phyloP scores from a whole-genome alignment of 2,797 vertebrate species.

The Sardinella longiceps region DNA sequence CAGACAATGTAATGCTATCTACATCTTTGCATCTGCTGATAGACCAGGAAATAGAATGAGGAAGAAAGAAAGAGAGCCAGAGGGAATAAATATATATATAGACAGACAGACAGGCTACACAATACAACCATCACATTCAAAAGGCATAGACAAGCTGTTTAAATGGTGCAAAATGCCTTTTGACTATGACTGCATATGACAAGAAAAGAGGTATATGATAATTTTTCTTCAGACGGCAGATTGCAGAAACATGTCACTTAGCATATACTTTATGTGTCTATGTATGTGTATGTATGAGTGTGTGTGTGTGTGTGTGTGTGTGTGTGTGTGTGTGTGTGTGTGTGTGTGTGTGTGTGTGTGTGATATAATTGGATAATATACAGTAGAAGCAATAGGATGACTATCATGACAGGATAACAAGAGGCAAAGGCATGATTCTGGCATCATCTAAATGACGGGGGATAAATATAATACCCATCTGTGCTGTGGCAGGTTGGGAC shows the following conservation, averaged over 20 bases:
- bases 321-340: not conserved
- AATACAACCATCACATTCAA: not conserved
- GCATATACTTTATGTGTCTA: not conserved
- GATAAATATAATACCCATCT: constrained; percentile 28
- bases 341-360: constrained; percentile 9
- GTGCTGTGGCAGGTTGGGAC: not conserved
- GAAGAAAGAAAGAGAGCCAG: not conserved
- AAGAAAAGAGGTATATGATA: not conserved
- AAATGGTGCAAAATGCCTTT: not conserved
- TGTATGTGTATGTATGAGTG: too few species aligned
- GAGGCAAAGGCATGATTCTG: constrained; percentile 4
- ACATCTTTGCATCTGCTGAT: not conserved
- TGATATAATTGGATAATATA: not conserved
- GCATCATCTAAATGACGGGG: not conserved
- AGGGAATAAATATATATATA: not conserved
- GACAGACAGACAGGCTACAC: not conserved
- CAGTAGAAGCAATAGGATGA: not conserved
- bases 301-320: not conserved
- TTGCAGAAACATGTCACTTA: not conserved
- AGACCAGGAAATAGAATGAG: not conserved
- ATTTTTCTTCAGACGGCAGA: not conserved
- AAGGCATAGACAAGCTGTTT: not conserved
- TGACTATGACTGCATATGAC: not conserved
- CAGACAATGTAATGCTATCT: not conserved
- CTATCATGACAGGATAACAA: constrained; percentile 3